These are phyloP conservation scores for Melieria picta DNA, from an alignment of 2,888 invertebrate genomes.

Conservation along the genomic window DNA sequence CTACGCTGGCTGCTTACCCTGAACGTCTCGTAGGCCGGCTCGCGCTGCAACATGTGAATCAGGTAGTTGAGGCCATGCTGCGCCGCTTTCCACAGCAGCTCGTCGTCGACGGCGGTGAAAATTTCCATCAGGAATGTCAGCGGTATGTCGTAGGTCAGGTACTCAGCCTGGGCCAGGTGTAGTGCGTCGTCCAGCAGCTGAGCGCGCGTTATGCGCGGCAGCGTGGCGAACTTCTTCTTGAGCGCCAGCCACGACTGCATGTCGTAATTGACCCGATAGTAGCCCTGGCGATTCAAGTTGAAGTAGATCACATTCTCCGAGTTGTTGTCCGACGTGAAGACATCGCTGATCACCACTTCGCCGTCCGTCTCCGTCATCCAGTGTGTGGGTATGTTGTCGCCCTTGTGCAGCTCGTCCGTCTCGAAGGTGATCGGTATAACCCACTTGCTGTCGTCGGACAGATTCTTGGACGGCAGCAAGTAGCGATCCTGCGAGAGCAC, in stretches of 20 bases:
- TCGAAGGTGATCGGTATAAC: slow-evolving; percentile 63
- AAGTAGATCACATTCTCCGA: slow-evolving; percentile 62
- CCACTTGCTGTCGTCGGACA: slow-evolving; percentile 59
- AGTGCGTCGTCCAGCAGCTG: slow-evolving; percentile 78
- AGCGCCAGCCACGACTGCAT: slow-evolving; percentile 71
- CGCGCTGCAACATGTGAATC: slow-evolving; percentile 70
- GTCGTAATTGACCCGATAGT: slow-evolving; percentile 76
- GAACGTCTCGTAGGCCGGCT: slow-evolving; percentile 71
- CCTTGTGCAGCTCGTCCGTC: slow-evolving; percentile 57
- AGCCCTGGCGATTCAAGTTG: slow-evolving; percentile 69
- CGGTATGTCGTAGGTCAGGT: slow-evolving; percentile 70
- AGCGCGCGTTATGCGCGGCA: slow-evolving; percentile 73
- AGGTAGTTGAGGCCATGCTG: slow-evolving; percentile 71
- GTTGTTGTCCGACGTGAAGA: slow-evolving; percentile 54
- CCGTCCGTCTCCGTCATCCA: slow-evolving; percentile 60
- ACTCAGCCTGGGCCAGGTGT: slow-evolving; percentile 70
- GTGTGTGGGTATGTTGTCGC: slow-evolving; percentile 59
- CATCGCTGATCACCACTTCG: slow-evolving; percentile 56
- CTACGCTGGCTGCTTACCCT: slow-evolving; percentile 64
- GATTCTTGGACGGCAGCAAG: slow-evolving; percentile 57
- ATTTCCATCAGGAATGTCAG: slow-evolving; percentile 69
- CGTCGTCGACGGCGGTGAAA: slow-evolving; percentile 67
- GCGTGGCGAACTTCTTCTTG: slow-evolving; percentile 68
- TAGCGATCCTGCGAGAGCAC: slow-evolving; percentile 62
- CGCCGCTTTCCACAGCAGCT: slow-evolving; percentile 72